Base-by-base conservation (phyloP, 1,140 invertebrate genomes). In the Drosophila grimshawi region DNA sequence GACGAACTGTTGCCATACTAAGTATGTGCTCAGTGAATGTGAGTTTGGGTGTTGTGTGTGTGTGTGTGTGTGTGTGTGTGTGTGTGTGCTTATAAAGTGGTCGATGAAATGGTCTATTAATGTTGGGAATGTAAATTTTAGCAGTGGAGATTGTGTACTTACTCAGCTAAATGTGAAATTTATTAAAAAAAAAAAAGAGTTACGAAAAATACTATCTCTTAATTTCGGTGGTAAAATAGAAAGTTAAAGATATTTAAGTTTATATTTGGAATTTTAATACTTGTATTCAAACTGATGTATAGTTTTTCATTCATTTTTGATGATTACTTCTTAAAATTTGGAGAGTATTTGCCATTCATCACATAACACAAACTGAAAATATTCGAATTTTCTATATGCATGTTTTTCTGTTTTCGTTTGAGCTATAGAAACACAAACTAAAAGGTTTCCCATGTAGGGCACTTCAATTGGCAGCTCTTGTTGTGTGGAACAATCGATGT, bases 381-480 rank as follows among this genome's bases (percentile, higher is more conserved):
- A 45, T 46, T 33, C n/a, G 33, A 59, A 48, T 48, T 60, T 48
- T 2, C 30, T 3, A 5, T 7, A 30, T 74, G 43, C 39, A 39
- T 45, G 2, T n/a, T 32, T n/a, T 41, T 66, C 4, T 45, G 10
- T 52, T 49, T 8, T 56, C 61, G 56, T 49, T 67, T 11, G 32
- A 56, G 43, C n/a, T 64, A 11, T 51, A 30, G 6, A 35, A 19
- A 33, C 30, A 66, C 32, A 3, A 70, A 46, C 83, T 88, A 83
- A 86, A 86, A 83, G 83, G 83, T 83, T 86, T 86, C 65, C 63
- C 83, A 45, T 88, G 83, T 78, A 19, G 45, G 4, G 29, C 55
- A 33, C 71, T 69, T 74, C 48, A 63, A 60, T 59, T 51, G 65
- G 35, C 56, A 51, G 65, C 53, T 37, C 29, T 30, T 2, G 32